Conservation (phyloP, 2,797 vertebrate species). For the Morelia viridis region DNA sequence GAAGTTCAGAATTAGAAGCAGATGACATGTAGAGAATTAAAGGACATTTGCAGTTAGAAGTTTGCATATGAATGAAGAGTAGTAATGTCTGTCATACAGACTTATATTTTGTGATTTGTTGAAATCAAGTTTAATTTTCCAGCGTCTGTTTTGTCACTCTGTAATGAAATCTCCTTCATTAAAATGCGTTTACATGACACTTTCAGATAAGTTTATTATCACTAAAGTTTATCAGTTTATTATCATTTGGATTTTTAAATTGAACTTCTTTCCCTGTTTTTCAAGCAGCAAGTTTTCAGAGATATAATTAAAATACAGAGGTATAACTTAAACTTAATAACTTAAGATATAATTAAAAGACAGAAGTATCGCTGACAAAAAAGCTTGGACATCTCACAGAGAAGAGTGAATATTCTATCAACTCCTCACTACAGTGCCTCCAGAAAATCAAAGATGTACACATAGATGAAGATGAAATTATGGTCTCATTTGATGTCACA, state of each 20-base stretch:
- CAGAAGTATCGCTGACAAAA: too few relatives aligned
- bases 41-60: constrained; percentile 1
- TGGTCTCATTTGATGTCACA: too few relatives aligned
- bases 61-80: not conserved
- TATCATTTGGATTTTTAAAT: not conserved
- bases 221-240: not conserved
- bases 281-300: not conserved
- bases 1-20: not conserved
- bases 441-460: too few relatives aligned
- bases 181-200: not conserved
- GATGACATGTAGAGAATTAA: not conserved
- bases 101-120: not conserved
- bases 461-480: too few relatives aligned
- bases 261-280: not conserved
- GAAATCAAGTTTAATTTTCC: not conserved
- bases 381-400: too few relatives aligned
- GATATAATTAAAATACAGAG: too few relatives aligned
- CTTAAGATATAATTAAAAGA: too few relatives aligned
- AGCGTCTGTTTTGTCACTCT: not conserved
- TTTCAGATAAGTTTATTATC: not conserved
- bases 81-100: not conserved
- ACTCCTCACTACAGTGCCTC: too few relatives aligned
- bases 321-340: too few relatives aligned
- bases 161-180: not conserved
- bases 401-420: too few relatives aligned